Percentiles rank a stretch among this genome's conserved stretches.
phyloP scores from a whole-genome alignment of 1,140 invertebrate species.

The Neuroterus valhalla region DNA sequence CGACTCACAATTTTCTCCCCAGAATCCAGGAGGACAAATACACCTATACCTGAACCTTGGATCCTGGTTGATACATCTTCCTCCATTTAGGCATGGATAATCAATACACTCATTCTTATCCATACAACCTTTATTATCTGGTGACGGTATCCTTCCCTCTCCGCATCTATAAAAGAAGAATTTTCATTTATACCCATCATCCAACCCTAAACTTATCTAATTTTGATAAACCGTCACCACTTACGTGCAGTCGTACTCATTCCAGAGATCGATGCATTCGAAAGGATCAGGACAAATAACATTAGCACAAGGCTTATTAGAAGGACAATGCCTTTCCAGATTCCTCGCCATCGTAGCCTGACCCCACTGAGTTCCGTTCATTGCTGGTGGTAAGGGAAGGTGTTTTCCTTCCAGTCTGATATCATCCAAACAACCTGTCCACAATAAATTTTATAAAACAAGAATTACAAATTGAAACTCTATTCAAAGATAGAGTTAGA shows the following conservation, averaged over 20 bases:
- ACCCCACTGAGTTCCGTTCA: conserved; percentile 96
- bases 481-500: conserved; percentile 24
- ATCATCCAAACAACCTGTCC: conserved; percentile 86
- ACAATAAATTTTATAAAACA: neutral
- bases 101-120: conserved; percentile 96
- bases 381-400: conserved; percentile 91
- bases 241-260: conserved; percentile 98
- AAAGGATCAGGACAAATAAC: conserved; percentile 94
- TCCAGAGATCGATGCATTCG: conserved; percentile 97
- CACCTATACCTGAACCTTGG: conserved; percentile 88
- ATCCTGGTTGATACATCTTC: conserved; percentile 91
- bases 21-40: conserved; percentile 92
- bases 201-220: no score
- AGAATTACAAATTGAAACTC: conserved; percentile 25
- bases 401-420: conserved; percentile 93
- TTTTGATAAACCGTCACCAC: conserved; percentile 67
- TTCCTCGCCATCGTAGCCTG: conserved; percentile 94
- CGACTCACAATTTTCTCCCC: conserved; percentile 94
- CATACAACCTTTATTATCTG: conserved; percentile 92
- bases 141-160: conserved; percentile 90
- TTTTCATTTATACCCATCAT: neutral
- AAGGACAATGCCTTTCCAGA: conserved; percentile 91
- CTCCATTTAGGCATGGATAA: conserved; percentile 93
- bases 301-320: conserved; percentile 94
- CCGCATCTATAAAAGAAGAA: conserved; percentile 82